Percentiles rank a stretch among this genome's conserved stretches.
These are phyloP conservation scores for Leguminivora glycinivorella DNA, from an alignment of 1,140 invertebrate genomes.

Conservation along the genomic window DNA sequence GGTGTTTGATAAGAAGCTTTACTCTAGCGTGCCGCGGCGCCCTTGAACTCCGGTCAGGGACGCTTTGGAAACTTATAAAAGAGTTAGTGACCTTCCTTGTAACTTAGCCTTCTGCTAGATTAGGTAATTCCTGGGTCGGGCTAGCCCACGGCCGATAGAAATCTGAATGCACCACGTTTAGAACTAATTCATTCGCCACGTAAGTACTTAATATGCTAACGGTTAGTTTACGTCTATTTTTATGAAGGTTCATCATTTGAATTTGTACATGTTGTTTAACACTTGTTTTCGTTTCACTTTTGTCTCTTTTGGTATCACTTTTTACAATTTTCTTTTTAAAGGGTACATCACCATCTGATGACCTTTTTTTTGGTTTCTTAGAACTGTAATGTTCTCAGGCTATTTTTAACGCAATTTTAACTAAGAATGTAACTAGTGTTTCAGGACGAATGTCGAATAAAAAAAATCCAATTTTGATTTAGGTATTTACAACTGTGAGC, in stretches of 20 bases:
- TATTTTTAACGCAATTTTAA: too few relatives aligned
- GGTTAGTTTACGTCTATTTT: background rate
- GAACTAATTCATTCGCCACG: background rate
- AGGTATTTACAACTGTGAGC: too few relatives aligned
- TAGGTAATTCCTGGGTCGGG: background rate
- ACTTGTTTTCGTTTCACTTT: conserved; percentile 58
- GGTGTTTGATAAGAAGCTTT: conserved; percentile 8
- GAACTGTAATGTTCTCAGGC: too few relatives aligned
- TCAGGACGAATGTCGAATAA: too few relatives aligned
- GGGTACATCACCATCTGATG: conserved; percentile 72
- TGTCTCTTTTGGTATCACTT: conserved; percentile 71
- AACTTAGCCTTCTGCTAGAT: conserved; percentile 13
- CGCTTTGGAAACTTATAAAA: conserved; percentile 15
- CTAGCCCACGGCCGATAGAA: conserved; percentile 9
- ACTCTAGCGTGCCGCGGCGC: background rate
- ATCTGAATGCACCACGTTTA: background rate
- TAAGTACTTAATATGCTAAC: background rate
- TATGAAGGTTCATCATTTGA: background rate
- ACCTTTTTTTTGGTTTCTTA: too few relatives aligned
- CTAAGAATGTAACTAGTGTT: too few relatives aligned
- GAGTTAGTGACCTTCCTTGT: conserved; percentile 25
- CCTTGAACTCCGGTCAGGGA: conserved; percentile 12
- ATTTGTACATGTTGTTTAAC: conserved; percentile 48
- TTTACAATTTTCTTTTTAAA: conserved; percentile 75
- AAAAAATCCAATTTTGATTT: too few relatives aligned